Conservation (phyloP, 2,888 invertebrate genomes). For the Thecophora atra region DNA sequence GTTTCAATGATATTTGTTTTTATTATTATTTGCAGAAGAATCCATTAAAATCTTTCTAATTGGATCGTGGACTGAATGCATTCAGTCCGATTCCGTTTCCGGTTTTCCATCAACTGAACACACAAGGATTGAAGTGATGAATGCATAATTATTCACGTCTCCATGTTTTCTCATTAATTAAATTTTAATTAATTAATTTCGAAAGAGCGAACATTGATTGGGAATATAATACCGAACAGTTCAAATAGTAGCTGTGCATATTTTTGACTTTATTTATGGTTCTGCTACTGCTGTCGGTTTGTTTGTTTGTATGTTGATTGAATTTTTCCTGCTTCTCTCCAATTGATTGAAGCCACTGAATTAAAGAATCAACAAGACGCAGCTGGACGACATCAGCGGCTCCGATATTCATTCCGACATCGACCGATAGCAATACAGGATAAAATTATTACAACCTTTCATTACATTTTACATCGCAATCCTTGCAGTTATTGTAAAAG, state of each 20-base stretch:
- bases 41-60: too few species aligned
- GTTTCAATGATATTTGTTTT: too few species aligned
- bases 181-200: constrained; percentile 29
- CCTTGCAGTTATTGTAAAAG: too few species aligned
- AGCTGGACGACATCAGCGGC: background rate
- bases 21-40: too few species aligned
- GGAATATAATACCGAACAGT: constrained; percentile 1
- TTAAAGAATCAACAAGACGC: background rate
- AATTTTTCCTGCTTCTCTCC: background rate
- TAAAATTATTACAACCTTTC: constrained; percentile 7
- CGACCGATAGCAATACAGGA: background rate
- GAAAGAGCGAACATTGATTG: constrained; percentile 11
- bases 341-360: constrained; percentile 6
- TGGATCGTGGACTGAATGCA: too few species aligned
- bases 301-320: background rate
- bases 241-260: background rate
- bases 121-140: background rate
- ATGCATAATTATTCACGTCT: background rate
- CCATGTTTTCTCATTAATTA: constrained; percentile 28
- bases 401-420: background rate
- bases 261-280: constrained; percentile 7
- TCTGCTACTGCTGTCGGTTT: background rate
- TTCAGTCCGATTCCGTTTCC: background rate
- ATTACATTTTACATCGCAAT: background rate
- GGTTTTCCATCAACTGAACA: background rate